Evolutionary conservation across 2,888 invertebrate species (phyloP), one percentile per base, ranked within the genome.

Genomic region (Leptopterna dolabrata): DNA sequence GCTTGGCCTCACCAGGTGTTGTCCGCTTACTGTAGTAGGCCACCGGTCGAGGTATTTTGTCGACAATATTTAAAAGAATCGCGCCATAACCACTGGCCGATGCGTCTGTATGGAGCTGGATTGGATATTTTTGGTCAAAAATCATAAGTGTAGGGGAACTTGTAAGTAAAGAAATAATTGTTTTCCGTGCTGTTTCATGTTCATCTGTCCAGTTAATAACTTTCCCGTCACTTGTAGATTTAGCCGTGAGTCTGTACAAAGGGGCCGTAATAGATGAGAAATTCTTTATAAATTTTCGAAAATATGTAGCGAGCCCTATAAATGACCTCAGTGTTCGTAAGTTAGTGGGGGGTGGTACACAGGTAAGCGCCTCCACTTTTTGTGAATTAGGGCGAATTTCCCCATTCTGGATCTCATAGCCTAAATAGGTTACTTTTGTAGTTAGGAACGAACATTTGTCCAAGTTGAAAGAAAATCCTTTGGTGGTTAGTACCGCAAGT

Each of bases 1-100:
- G 47, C 11, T 70, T 36, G 13, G 83, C 24, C 24, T 83, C 83
- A 16, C 83, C 63, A 70, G 63, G 14, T 19, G n/a, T n/a, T n/a
- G n/a, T 51, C 16, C 45, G 71, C 73, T 73, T 73, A 73, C 84
- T 84, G 27, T 45, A 84, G 73, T 84, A 84, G 14, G 84, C 84
- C 3, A 84, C 84, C 16, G 45, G 29, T 29, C 76, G 73, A 27
- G 43, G 84, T 36, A 7, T 71, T 29, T 45, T 71, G 24, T 73
- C 71, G 1, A 84, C 71, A 41, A 84, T 71, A 45, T 84, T n/a
- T 24, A 84, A 24, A 2, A 84, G 43, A 71, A 84, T 84, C 13
- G 71, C 70, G 9, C 71, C 84, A 84, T 24, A 84, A 43, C 84
- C 84, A 27, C 6, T 27, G 11, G 70, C 1, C 1, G 71, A 84